phyloP scores from a whole-genome alignment of 2,888 invertebrate genomes.

The Cosmopolites sordidus region DNA sequence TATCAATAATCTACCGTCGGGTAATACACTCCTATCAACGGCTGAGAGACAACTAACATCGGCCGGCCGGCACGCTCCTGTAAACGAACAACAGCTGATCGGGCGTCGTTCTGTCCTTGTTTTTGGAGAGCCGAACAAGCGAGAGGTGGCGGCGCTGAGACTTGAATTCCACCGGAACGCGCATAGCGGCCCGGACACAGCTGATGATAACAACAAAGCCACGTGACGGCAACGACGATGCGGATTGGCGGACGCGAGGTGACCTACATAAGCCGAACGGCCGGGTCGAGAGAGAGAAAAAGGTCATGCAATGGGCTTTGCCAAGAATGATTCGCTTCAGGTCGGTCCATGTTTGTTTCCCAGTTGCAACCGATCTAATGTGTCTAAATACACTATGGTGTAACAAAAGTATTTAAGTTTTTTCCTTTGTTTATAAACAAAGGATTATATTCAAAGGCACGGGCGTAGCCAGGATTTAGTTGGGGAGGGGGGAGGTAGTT shows the following conservation, averaged over 20 bases:
- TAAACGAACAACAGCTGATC: constrained; percentile 46
- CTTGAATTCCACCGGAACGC: constrained; percentile 27
- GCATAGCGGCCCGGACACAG: constrained; percentile 52
- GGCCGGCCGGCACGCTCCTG: constrained; percentile 41
- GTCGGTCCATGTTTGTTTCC: constrained; percentile 16
- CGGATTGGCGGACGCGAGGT: constrained; percentile 49
- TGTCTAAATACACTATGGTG: not conserved
- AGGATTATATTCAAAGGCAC: too few relatives aligned
- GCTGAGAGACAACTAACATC: constrained; percentile 44
- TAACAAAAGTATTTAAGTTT: too few relatives aligned
- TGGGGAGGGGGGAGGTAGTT: too few relatives aligned
- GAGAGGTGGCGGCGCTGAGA: constrained; percentile 24
- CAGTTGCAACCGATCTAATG: not conserved
- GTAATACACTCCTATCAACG: constrained; percentile 34
- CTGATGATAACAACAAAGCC: constrained; percentile 68
- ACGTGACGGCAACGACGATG: constrained; percentile 52
- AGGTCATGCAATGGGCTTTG: constrained; percentile 24
- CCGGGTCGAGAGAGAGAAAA: constrained; percentile 9
- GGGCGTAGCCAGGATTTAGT: too few relatives aligned
- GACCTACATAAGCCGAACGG: constrained; percentile 49
- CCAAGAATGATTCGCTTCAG: constrained; percentile 10
- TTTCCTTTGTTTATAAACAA: too few relatives aligned
- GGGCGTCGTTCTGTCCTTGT: constrained; percentile 17
- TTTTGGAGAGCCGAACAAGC: constrained; percentile 9
- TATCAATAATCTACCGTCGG: constrained; percentile 30